Conservation (phyloP, 92 coral and sea anemone species). For the Scolanthus callimorphus region DNA sequence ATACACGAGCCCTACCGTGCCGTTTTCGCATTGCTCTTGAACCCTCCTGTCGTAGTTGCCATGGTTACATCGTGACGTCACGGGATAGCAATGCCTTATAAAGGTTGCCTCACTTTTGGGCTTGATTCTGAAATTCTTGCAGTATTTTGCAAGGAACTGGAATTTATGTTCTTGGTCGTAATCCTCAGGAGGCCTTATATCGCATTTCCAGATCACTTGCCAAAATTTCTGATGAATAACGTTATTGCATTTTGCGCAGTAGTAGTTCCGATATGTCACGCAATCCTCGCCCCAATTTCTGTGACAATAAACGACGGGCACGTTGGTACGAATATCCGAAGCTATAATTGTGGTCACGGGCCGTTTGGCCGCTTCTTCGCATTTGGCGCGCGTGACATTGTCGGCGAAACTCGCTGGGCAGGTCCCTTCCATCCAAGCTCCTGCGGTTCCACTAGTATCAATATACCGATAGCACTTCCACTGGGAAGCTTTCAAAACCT, state of each 20-base stretch:
- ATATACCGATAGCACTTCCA: conserved; percentile 35
- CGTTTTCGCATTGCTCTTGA: conserved; percentile 10
- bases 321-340: conserved; percentile 7
- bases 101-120: background rate
- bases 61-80: conserved; percentile 12
- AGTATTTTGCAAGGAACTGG: conserved; percentile 21
- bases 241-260: conserved; percentile 46
- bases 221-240: conserved; percentile 1
- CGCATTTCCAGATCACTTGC: conserved; percentile 32
- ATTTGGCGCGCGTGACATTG: conserved; percentile 9
- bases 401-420: conserved; percentile 26
- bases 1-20: conserved; percentile 29
- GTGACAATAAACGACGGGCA: conserved; percentile 34
- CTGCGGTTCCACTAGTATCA: conserved; percentile 14
- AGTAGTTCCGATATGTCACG: conserved; percentile 42
- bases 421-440: conserved; percentile 42
- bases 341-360: conserved; percentile 8
- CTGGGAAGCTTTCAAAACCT: background rate
- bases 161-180: background rate
- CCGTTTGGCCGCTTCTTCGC: conserved; percentile 21
- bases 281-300: conserved; percentile 1
- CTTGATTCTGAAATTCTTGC: conserved; percentile 15
- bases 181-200: conserved; percentile 27
- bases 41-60: background rate
- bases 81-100: conserved; percentile 17